phyloP scores from a whole-genome alignment of 2,113 vertebrate genomes.

The Pampusana beccarii region DNA sequence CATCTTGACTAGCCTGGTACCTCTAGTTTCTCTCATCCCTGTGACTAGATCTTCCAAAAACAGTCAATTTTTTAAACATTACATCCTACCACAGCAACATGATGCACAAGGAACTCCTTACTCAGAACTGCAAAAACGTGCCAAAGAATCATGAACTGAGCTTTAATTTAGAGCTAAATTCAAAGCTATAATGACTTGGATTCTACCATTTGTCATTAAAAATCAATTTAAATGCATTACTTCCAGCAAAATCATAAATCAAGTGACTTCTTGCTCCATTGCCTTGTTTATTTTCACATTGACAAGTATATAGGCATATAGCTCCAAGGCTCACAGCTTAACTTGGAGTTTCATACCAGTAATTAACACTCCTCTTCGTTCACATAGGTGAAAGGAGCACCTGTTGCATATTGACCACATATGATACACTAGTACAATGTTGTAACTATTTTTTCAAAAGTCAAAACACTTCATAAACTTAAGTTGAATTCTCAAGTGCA shows the following conservation, averaged over 20 bases:
- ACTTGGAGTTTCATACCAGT: neutral
- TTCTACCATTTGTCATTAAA: neutral
- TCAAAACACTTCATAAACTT: neutral
- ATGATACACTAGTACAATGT: neutral
- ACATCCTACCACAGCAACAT: neutral
- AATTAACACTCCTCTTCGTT: neutral
- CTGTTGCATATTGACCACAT: neutral
- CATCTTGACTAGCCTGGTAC: neutral
- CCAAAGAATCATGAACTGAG: neutral
- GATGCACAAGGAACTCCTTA: slow-evolving; percentile 5
- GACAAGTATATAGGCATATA: neutral
- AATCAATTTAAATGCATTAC: neutral
- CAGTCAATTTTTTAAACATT: slow-evolving; percentile 32
- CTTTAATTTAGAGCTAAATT: neutral
- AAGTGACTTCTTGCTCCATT: neutral
- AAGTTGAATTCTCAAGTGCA: neutral
- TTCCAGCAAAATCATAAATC: neutral
- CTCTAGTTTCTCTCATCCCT: neutral
- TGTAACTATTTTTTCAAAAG: neutral
- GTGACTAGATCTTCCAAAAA: neutral
- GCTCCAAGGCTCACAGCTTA: neutral
- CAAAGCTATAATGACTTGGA: neutral
- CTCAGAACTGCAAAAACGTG: neutral
- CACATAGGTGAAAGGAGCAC: neutral
- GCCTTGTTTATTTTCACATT: neutral